These are phyloP conservation scores for Cololabis saira DNA, from an alignment of 2,113 vertebrate genomes.

Conservation along the genomic window DNA sequence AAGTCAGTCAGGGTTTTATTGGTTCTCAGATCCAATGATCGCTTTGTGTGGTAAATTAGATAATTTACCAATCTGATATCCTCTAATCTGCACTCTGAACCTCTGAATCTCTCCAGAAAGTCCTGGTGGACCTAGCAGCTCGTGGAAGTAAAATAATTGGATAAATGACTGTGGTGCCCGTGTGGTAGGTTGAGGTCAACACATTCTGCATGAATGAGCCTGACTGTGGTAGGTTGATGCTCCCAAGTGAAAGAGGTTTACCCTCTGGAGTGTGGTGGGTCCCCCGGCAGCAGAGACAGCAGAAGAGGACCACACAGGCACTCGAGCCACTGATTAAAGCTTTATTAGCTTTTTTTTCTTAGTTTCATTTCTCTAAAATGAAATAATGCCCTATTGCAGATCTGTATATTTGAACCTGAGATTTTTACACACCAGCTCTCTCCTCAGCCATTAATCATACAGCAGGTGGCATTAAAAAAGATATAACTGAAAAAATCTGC, in stretches of 20 bases:
- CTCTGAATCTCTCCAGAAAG: neutral
- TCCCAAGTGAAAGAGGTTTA: conserved; percentile 20
- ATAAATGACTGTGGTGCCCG: conserved; percentile 15
- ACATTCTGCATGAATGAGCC: conserved; percentile 1
- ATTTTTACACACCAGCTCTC: too few species aligned
- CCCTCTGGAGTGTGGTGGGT: conserved; percentile 23
- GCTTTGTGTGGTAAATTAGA: neutral
- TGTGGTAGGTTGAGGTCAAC: conserved; percentile 41
- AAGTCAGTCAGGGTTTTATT: too few species aligned
- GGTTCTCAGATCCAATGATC: neutral
- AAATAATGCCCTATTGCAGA: neutral
- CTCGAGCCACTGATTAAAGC: conserved; percentile 4
- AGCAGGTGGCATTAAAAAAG: too few species aligned
- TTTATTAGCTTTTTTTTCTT: neutral
- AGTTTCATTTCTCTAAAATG: neutral
- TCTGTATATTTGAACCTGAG: neutral
- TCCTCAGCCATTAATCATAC: too few species aligned
- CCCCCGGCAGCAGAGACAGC: neutral
- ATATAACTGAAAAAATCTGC: too few species aligned
- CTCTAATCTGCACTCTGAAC: conserved; percentile 16
- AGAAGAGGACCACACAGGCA: conserved; percentile 59
- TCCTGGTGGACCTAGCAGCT: neutral
- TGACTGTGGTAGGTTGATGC: conserved; percentile 57
- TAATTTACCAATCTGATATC: conserved; percentile 3
- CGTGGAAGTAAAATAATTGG: conserved; percentile 5